These are phyloP conservation scores for Delichon dasypus DNA, from an alignment of 2,797 vertebrate genomes.

Conservation along the genomic window DNA sequence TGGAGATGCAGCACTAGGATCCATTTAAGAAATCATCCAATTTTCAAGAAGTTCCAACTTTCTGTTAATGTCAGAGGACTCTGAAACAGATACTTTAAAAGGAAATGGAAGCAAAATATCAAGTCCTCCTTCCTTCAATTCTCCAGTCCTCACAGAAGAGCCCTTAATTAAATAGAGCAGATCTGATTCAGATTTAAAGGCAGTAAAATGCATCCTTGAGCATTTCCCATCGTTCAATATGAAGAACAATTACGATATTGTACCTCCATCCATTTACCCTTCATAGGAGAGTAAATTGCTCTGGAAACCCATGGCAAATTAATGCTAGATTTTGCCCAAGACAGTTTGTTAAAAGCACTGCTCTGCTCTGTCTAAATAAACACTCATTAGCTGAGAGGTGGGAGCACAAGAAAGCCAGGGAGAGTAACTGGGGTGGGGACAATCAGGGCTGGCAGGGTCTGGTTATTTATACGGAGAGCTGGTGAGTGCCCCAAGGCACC, in stretches of 20 bases:
- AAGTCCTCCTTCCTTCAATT: background rate
- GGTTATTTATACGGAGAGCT: background rate
- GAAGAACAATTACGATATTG: background rate
- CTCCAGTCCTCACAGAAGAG: background rate
- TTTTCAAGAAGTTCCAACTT: background rate
- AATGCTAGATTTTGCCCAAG: background rate
- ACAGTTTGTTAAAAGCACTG: background rate
- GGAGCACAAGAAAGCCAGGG: background rate
- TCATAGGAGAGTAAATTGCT: background rate
- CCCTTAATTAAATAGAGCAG: background rate
- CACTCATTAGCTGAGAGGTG: background rate
- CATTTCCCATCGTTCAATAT: background rate
- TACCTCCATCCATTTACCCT: background rate
- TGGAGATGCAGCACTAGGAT: background rate
- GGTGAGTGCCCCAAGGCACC: rapidly evolving
- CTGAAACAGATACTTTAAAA: background rate
- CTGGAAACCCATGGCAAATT: background rate
- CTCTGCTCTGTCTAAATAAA: background rate
- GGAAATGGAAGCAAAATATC: background rate
- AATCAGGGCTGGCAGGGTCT: background rate
- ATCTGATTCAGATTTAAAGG: background rate
- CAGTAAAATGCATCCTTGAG: background rate
- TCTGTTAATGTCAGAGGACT: background rate
- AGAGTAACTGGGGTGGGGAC: background rate
- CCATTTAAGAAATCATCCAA: background rate